Evolutionary conservation across 2,888 invertebrate species (phyloP).

Genomic region (Lepidonotus clava): DNA sequence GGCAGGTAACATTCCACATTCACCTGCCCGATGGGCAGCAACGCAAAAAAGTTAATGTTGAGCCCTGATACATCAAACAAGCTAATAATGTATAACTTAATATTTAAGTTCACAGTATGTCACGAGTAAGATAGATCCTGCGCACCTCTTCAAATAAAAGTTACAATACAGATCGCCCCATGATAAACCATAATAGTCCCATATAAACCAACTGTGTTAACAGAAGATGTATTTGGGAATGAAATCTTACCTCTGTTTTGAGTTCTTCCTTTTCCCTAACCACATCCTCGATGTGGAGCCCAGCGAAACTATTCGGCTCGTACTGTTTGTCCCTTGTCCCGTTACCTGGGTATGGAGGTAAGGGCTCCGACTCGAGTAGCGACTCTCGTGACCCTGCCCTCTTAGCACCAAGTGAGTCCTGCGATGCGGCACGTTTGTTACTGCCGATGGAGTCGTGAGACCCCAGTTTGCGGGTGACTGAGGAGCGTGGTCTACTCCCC

Average conservation of each 20-base stretch:
- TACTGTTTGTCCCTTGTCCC: slow-evolving; percentile 55
- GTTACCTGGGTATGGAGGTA: slow-evolving; percentile 33
- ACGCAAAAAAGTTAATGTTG: too few species aligned
- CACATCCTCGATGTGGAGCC: slow-evolving; percentile 70
- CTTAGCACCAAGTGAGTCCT: not conserved
- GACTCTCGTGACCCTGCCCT: slow-evolving; percentile 11
- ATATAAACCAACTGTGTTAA: too few species aligned
- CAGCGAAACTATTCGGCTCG: slow-evolving; percentile 72
- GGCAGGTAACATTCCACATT: too few species aligned
- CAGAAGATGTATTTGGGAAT: not conserved
- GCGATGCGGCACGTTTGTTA: not conserved
- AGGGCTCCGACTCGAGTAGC: slow-evolving; percentile 18
- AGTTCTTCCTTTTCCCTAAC: slow-evolving; percentile 74
- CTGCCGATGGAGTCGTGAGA: too few species aligned
- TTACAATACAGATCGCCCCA: not conserved
- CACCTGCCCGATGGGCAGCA: too few species aligned
- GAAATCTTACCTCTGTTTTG: slow-evolving; percentile 69
- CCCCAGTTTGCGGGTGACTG: too few species aligned
- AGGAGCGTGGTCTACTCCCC: not conserved
- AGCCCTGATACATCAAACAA: too few species aligned
- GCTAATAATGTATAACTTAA: too few species aligned
- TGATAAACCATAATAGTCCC: not conserved
- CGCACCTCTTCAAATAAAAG: not conserved
- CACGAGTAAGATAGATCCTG: not conserved
- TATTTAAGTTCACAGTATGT: too few species aligned